Base-by-base conservation (phyloP, 2,113 vertebrate species). In the Elgaria multicarinata region DNA sequence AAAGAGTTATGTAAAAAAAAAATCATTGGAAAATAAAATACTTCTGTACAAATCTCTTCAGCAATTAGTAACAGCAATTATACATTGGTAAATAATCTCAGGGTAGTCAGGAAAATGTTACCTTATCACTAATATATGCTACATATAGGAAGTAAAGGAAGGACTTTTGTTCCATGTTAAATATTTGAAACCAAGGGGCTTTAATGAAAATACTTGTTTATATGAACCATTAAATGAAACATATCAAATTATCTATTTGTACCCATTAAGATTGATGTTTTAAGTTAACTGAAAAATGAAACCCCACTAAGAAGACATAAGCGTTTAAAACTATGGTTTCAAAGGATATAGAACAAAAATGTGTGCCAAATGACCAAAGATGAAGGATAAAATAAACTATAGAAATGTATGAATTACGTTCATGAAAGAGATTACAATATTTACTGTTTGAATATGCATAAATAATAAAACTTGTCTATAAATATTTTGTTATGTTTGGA, bases 331-430 rank as follows among this genome's bases (percentile, higher is more conserved):
- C 33, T 12, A 50, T 79, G 66, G 53, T 5, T 72, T 31, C 67
- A 55, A 76, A 39, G 31, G 62, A 55, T 46, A 22, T 20, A 66
- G 42, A 82, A 33, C 53, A 46, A 55, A 79, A 88, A 62, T 89
- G 92, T 91, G 83, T 90, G 93, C 31, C 87, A 93, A 93, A 91
- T 95, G 93, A 95, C 96, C 96, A 96, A 96, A 96, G 95, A 96
- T 92, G 91, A 94, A 93, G 92, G 88, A 89, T 94, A 94, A 93
- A 94, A 91, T 92, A 93, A 81, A 85, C 69, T 69, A 88, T 90
- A 93, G 92, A 95, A 78, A 87, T 96, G 93, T 96, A 92, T 94
- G 95, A 94, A 93, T 95, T 94, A 95, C 95, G 95, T 95, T 95
- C 96, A 96, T 95, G 95, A 93, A 94, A 95, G 93, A 93, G 86